phyloP scores from a whole-genome alignment of 2,113 vertebrate genomes.

The Myiopsitta monachus region DNA sequence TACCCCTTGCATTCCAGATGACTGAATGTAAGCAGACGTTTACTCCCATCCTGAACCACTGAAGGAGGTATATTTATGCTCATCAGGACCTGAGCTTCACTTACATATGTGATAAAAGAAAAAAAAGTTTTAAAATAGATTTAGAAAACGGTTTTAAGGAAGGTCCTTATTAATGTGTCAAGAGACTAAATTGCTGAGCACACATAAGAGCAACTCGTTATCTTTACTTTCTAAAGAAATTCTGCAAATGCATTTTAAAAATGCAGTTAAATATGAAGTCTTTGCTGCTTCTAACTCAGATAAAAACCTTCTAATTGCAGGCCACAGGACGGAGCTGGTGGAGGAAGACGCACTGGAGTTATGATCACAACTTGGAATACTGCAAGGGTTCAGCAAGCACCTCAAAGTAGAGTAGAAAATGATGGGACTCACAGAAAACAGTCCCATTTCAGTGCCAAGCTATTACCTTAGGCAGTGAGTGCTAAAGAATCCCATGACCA shows the following conservation, averaged over 20 bases:
- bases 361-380: neutral
- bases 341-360: neutral
- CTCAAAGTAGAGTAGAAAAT: neutral
- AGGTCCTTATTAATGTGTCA: neutral
- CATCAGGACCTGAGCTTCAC: neutral
- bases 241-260: neutral
- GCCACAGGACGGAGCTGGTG: neutral
- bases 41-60: neutral
- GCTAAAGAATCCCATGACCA: neutral
- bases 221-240: neutral
- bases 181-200: neutral
- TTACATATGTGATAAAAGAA: neutral
- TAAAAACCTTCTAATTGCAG: neutral
- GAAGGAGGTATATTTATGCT: neutral
- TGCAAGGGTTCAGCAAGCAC: neutral
- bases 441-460: neutral
- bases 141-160: neutral
- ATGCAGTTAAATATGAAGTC: neutral
- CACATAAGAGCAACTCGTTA: neutral
- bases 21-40: neutral
- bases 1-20: neutral
- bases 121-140: neutral
- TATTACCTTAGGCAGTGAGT: no score
- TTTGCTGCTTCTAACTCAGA: neutral
- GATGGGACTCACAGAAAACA: neutral